Percentiles rank a stretch among this genome's conserved stretches.
phyloP scores from a whole-genome alignment of 2,797 vertebrate genomes.

The Hydrolagus colliei region DNA sequence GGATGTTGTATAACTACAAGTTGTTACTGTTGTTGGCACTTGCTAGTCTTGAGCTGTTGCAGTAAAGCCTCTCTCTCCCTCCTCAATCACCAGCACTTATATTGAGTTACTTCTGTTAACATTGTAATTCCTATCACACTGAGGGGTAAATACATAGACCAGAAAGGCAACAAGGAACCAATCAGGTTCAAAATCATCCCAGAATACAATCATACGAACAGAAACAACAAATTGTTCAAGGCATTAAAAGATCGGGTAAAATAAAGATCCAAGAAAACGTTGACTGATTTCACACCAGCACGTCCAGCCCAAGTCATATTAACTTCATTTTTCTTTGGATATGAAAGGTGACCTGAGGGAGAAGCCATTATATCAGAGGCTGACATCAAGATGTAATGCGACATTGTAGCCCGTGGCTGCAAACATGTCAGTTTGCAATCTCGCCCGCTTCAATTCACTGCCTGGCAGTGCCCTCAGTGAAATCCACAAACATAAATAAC shows the following conservation, averaged over 20 bases:
- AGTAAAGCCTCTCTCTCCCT: no score
- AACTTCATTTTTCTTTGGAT: background rate
- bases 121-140: no score
- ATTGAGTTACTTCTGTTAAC: no score
- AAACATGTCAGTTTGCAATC: background rate
- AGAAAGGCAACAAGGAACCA: no score
- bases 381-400: background rate
- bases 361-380: background rate
- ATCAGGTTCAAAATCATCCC: no score
- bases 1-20: no score
- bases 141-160: no score
- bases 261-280: background rate
- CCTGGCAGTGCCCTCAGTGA: background rate
- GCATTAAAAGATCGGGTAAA: background rate
- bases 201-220: no score
- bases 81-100: no score
- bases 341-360: background rate
- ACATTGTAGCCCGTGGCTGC: background rate
- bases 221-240: background rate
- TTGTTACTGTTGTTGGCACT: no score
- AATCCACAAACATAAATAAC: conserved; percentile 2
- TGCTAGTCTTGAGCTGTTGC: no score
- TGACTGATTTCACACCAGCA: background rate
- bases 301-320: background rate
- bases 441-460: background rate